phyloP scores from a whole-genome alignment of 1,140 invertebrate species.

The Zaprionus tsacasi region DNA sequence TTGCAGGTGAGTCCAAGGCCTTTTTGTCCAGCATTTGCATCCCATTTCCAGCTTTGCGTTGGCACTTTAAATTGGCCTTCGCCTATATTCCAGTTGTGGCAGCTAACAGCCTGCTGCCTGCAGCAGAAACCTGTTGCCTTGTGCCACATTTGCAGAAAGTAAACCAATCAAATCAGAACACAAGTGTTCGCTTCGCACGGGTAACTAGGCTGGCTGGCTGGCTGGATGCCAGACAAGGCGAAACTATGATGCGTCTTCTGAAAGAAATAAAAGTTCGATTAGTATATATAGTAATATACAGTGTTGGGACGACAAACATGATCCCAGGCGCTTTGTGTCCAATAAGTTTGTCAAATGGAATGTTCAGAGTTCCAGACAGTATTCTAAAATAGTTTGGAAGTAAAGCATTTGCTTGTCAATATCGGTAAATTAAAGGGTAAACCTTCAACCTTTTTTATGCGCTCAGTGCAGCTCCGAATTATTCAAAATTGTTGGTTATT shows the following conservation, averaged over 20 bases:
- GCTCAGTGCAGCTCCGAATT: conserved; percentile 9
- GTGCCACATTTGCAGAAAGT: conserved; percentile 72
- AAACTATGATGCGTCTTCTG: no score
- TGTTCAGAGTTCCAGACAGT: neutral
- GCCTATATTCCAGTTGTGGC: conserved; percentile 54
- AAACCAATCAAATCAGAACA: conserved; percentile 54
- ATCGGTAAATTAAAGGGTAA: conserved; percentile 2
- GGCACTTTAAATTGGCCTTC: conserved; percentile 61
- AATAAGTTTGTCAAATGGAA: neutral
- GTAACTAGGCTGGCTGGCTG: conserved; percentile 7
- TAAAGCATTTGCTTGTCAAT: conserved; percentile 5
- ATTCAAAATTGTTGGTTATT: conserved; percentile 33
- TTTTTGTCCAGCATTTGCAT: neutral
- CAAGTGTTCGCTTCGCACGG: conserved; percentile 6
- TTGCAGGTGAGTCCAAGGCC: conserved; percentile 18
- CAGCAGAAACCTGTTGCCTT: conserved; percentile 58
- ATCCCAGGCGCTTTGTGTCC: conserved; percentile 1
- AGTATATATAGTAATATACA: no score
- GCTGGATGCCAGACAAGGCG: no score
- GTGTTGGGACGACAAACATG: neutral
- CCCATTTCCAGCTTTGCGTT: conserved; percentile 22
- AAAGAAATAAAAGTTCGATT: no score
- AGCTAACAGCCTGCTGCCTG: no score
- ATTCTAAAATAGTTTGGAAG: conserved; percentile 1
- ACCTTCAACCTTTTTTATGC: conserved; percentile 17